These are phyloP conservation scores for Choloepus hoffmanni DNA, from an alignment of 2,113 vertebrate genomes.

Conservation along the genomic window DNA sequence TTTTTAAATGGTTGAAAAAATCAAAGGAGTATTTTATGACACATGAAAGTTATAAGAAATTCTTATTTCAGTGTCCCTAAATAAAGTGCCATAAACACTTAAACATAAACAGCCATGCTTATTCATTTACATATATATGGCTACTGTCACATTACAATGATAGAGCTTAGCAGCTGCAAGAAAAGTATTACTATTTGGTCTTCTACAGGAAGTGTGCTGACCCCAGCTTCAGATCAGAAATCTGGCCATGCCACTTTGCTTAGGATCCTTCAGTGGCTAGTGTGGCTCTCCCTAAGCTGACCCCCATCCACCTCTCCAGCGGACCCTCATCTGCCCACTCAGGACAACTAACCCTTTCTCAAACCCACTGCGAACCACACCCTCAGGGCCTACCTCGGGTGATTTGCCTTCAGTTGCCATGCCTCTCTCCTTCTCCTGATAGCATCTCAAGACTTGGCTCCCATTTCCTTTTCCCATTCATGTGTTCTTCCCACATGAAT, in stretches of 20 bases:
- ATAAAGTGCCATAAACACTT: not conserved
- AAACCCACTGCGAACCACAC: not conserved
- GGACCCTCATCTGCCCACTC: not conserved
- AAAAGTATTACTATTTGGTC: not conserved
- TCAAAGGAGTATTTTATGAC: too few species aligned
- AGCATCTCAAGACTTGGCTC: not conserved
- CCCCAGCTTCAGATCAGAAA: not conserved
- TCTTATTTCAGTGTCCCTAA: not conserved
- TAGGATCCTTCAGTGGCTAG: not conserved
- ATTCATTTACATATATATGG: not conserved
- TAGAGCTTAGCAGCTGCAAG: not conserved
- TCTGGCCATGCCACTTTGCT: not conserved
- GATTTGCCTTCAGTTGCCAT: not conserved
- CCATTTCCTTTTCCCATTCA: not conserved
- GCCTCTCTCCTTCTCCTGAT: not conserved
- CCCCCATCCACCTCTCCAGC: not conserved
- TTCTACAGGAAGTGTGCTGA: not conserved
- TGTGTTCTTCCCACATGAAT: not conserved
- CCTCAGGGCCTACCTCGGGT: not conserved
- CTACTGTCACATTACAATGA: not conserved
- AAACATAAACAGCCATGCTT: not conserved
- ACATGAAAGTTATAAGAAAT: not conserved
- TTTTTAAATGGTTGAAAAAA: slow-evolving; percentile 16
- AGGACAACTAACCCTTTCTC: not conserved
- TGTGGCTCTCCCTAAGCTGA: not conserved